Conservation (phyloP, 2,888 invertebrate genomes). For the Tinea semifulvella region DNA sequence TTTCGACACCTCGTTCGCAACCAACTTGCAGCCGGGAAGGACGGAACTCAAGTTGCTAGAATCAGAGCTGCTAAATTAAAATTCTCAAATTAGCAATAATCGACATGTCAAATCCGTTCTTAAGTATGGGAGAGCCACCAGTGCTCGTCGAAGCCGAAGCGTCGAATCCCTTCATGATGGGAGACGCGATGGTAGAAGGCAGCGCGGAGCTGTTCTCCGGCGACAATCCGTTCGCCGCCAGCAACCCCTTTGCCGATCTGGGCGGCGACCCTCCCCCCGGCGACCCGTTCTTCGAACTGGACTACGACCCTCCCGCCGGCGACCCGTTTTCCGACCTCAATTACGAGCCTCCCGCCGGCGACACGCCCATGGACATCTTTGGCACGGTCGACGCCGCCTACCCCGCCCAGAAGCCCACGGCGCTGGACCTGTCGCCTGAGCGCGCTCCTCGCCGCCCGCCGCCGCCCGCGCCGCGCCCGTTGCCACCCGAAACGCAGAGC, state of each 20-base stretch:
- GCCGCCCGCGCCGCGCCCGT: slow-evolving; percentile 66
- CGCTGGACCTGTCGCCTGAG: slow-evolving; percentile 37
- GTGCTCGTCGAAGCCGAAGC: slow-evolving; percentile 57
- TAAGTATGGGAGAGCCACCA: slow-evolving; percentile 75
- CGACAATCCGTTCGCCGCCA: slow-evolving; percentile 79
- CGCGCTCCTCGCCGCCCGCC: slow-evolving; percentile 35
- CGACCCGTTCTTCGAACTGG: too few species aligned
- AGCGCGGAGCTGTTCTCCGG: slow-evolving; percentile 31
- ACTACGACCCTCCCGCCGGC: slow-evolving; percentile 80
- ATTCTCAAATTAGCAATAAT: too few species aligned
- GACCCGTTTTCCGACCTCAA: slow-evolving; percentile 75
- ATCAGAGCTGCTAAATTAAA: slow-evolving; percentile 69
- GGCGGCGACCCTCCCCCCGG: slow-evolving; percentile 48
- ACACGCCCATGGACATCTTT: slow-evolving; percentile 45
- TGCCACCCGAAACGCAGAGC: slow-evolving; percentile 84
- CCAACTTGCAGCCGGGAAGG: slow-evolving; percentile 76
- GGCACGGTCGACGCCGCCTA: slow-evolving; percentile 24
- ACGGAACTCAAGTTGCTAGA: slow-evolving; percentile 82
- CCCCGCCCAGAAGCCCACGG: slow-evolving; percentile 39
- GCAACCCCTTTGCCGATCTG: slow-evolving; percentile 75
- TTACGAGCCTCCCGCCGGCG: slow-evolving; percentile 49
- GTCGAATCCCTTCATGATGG: slow-evolving; percentile 76
- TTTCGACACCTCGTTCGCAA: slow-evolving; percentile 85
- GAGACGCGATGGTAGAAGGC: slow-evolving; percentile 36
- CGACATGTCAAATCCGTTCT: slow-evolving; percentile 83